Conservation (phyloP, 1,140 invertebrate species). For the Pissodes strobi region DNA sequence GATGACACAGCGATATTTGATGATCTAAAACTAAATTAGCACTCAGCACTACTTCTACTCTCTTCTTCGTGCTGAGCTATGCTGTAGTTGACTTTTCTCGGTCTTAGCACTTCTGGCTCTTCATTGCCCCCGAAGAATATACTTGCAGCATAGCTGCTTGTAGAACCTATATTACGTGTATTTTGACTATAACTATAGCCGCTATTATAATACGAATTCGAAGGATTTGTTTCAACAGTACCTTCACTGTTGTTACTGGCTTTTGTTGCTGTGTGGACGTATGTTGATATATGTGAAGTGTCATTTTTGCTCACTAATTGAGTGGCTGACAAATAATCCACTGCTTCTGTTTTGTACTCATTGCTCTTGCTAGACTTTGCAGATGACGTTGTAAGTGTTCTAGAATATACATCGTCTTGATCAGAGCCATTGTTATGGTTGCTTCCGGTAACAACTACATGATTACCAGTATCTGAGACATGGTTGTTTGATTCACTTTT, state of each 20-base stretch:
- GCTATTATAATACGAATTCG: not conserved
- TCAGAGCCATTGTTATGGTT: too few species aligned
- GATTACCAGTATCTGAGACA: too few species aligned
- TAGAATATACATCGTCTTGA: not conserved
- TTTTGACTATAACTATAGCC: conserved; percentile 1
- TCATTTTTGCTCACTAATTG: not conserved
- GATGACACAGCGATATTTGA: too few species aligned
- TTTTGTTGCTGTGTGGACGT: not conserved
- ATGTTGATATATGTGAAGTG: too few species aligned
- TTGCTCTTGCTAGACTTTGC: too few species aligned
- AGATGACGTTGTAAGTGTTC: not conserved
- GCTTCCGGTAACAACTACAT: too few species aligned
- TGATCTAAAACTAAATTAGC: not conserved
- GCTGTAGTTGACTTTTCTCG: conserved; percentile 25
- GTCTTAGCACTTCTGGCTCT: conserved; percentile 28
- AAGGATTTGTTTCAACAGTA: not conserved
- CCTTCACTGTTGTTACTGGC: not conserved
- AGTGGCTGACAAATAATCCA: not conserved
- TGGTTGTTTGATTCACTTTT: not conserved
- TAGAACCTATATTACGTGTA: conserved; percentile 12
- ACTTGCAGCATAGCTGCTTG: conserved; percentile 46
- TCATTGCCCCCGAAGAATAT: conserved; percentile 47
- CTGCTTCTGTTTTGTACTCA: not conserved
- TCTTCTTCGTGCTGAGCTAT: conserved; percentile 23
- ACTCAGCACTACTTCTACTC: conserved; percentile 20